Evolutionary conservation across 2,797 vertebrate species (phyloP).

Genomic region (Characodon lateralis): DNA sequence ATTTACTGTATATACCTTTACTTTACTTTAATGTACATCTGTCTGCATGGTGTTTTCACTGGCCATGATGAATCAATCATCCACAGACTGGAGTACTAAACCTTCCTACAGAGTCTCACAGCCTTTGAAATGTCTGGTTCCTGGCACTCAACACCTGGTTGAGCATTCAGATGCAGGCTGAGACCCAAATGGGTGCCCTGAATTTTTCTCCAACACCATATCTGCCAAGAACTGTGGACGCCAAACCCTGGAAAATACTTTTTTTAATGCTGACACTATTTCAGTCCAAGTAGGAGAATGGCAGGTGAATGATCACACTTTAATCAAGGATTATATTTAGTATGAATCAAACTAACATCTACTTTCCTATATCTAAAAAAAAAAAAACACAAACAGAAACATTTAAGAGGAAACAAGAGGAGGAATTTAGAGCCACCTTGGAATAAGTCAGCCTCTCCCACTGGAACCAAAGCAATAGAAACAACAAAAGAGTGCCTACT

Average conservation of each 20-base stretch:
- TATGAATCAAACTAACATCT: not conserved
- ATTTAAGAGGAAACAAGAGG: not conserved
- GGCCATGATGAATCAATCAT: conserved; percentile 50
- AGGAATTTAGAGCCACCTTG: not conserved
- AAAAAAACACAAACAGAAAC: not conserved
- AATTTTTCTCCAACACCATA: conserved; percentile 38
- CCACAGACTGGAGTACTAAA: conserved; percentile 30
- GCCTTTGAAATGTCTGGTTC: conserved; percentile 41
- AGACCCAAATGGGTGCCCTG: conserved; percentile 60
- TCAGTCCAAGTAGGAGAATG: conserved; percentile 53
- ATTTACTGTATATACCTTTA: conserved; percentile 12
- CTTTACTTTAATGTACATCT: conserved; percentile 30
- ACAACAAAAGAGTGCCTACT: not conserved
- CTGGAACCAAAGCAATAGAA: not conserved
- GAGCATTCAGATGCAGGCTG: conserved; percentile 42
- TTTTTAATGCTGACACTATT: conserved; percentile 50
- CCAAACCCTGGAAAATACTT: conserved; percentile 67
- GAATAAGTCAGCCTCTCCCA: not conserved
- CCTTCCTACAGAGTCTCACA: conserved; percentile 15
- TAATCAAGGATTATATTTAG: not conserved
- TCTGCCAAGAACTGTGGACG: conserved; percentile 65
- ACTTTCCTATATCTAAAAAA: not conserved
- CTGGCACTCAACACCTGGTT: conserved; percentile 27
- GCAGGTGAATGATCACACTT: conserved; percentile 16
- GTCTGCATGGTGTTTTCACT: conserved; percentile 22